phyloP scores from a whole-genome alignment of 2,888 invertebrate genomes.

The Heliconius charithonia region DNA sequence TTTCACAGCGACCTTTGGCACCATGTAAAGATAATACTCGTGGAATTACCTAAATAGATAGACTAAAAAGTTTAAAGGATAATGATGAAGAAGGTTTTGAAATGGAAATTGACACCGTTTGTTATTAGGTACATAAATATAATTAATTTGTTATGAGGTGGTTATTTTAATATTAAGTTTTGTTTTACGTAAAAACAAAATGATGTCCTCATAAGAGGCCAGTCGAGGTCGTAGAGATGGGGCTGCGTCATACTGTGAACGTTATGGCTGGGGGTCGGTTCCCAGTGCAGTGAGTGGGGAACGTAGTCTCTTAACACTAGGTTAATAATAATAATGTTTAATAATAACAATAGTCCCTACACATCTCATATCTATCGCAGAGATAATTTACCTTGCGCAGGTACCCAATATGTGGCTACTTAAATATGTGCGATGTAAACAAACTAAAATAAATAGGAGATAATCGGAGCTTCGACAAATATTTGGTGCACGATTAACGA shows the following conservation, averaged over 20 bases:
- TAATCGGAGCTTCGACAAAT: conserved; percentile 31
- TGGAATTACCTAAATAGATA: conserved; percentile 32
- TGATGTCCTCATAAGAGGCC: too few species aligned
- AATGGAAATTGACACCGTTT: neutral
- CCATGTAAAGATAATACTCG: conserved; percentile 24
- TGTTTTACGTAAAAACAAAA: too few species aligned
- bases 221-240: too few species aligned
- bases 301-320: too few species aligned
- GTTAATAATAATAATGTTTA: too few species aligned
- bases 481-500: conserved; percentile 36
- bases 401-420: conserved; percentile 16
- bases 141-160: too few species aligned
- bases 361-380: neutral
- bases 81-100: too few species aligned
- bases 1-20: neutral
- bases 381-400: conserved; percentile 1
- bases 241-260: too few species aligned
- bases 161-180: too few species aligned
- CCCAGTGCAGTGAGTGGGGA: too few species aligned
- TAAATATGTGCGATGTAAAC: conserved; percentile 18
- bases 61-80: neutral
- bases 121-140: neutral
- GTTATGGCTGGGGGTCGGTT: too few species aligned
- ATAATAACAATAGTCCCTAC: too few species aligned
- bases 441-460: conserved; percentile 15